These are phyloP conservation scores for Drosophila lacicola DNA, from an alignment of 2,888 invertebrate genomes.

Conservation along the genomic window DNA sequence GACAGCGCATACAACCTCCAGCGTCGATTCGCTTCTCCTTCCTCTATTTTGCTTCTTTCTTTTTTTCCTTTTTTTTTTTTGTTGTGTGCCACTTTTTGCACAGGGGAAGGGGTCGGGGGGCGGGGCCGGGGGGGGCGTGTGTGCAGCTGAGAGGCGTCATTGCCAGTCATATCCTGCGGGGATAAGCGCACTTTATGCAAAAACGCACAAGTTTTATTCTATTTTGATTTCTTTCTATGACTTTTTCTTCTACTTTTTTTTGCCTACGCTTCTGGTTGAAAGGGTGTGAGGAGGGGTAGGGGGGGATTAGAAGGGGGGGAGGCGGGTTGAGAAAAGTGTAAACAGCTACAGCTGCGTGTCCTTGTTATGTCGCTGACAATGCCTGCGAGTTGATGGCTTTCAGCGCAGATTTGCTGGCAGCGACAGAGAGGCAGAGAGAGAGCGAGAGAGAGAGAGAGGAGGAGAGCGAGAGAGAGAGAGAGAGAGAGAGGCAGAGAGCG, in stretches of 20 bases:
- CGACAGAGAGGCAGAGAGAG: conserved; percentile 20
- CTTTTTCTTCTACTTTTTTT: conserved; percentile 22
- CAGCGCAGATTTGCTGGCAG: conserved; percentile 67
- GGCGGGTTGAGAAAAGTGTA: conserved; percentile 60
- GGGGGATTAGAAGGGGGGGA: neutral
- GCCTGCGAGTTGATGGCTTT: conserved; percentile 77
- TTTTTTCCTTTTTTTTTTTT: neutral
- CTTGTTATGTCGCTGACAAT: conserved; percentile 78
- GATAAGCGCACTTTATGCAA: conserved; percentile 79
- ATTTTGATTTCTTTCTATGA: conserved; percentile 63
- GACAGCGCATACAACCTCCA: conserved; percentile 60
- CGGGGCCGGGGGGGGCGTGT: neutral
- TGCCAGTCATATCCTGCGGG: conserved; percentile 77
- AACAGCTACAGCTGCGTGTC: conserved; percentile 70
- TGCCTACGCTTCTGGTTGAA: neutral
- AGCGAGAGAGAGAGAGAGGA: neutral
- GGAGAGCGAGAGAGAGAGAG: neutral
- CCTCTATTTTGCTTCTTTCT: conserved; percentile 3
- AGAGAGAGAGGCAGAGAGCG: neutral
- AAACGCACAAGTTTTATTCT: conserved; percentile 72
- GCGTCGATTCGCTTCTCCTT: conserved; percentile 39
- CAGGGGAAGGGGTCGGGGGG: too few relatives aligned
- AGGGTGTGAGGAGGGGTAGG: neutral
- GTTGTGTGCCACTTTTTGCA: too few relatives aligned
- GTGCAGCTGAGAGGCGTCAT: conserved; percentile 54